Evolutionary conservation across 2,113 vertebrate genomes (phyloP), one percentile per base, ranked within the genome.

Genomic region (Corydoras sp.): DNA sequence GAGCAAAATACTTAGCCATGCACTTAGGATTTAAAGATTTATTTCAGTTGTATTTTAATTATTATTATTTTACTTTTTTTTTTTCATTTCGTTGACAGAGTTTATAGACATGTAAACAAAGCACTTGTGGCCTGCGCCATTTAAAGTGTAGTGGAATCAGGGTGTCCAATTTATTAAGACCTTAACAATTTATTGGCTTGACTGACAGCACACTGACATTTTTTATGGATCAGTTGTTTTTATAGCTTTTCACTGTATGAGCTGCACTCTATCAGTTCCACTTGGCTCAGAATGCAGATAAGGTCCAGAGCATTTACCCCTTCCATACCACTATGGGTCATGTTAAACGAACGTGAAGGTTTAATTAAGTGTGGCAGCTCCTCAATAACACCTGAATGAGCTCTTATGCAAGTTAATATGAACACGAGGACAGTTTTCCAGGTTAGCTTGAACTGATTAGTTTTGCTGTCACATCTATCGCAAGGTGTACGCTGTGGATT

Each of bases 351-450:
- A 59, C 48, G 24, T 58, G 24, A 24, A 31, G 24, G 62, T 58
- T 73, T 51, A 65, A 61, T 73, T 48, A 59, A 61, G 71, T 60
- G 56, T 73, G 55, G 54, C 14, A 66, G 63, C 29, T 66, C 56
- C 64, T 67, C 48, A 66, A 30, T 51, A 65, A 53, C 15, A 66
- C 48, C 71, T 53, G 54, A 65, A 65, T 1, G 13, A 32, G 53
- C 62, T 55, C 35, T 15, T 30, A 53, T 60, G n/a, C 24, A 29
- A 10, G 29, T 11, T 11, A 4, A 65, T 65, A 12, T 51, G 64
- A 66, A 53, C 56, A 60, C 13, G 1, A 5, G 1, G 62, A 56
- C 13, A 35, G 51, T 9, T 3, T 49, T 51, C 10, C 8, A 15
- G 62, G 13, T 65, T 31, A 65, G n/a, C 14, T 55, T 8, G 50